Conservation (phyloP, 2,888 invertebrate species). For the Zygogramma bicolorata region DNA sequence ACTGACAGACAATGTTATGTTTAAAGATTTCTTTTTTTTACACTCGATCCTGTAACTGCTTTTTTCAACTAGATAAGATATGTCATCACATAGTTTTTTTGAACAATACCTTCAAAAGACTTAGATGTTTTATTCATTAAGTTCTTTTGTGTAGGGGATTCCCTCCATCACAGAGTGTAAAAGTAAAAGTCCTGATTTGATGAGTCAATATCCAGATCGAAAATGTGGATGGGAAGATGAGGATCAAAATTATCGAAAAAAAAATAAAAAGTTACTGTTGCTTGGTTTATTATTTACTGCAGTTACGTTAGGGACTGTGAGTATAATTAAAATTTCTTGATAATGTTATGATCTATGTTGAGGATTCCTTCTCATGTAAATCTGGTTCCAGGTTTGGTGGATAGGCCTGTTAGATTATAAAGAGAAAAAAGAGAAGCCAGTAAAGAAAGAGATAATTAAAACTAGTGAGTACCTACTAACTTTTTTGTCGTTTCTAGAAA, state of each 20-base stretch:
- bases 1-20: no score
- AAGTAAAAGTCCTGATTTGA: slow-evolving; percentile 48
- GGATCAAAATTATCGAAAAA: slow-evolving; percentile 41
- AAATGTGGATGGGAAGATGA: slow-evolving; percentile 47
- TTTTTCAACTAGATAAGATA: no score
- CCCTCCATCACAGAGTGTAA: slow-evolving; percentile 50
- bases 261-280: slow-evolving; percentile 49
- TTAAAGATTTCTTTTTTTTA: no score
- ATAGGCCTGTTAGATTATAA: slow-evolving; percentile 29
- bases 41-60: no score
- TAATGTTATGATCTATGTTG: background rate
- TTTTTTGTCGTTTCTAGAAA: background rate
- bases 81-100: no score
- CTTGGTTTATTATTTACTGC: slow-evolving; percentile 57
- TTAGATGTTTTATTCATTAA: no score
- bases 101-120: no score
- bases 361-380: background rate
- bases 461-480: slow-evolving; percentile 7
- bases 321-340: slow-evolving; percentile 32
- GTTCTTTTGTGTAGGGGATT: slow-evolving; percentile 48
- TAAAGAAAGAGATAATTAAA: slow-evolving; percentile 11
- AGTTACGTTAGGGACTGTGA: slow-evolving; percentile 57
- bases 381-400: slow-evolving; percentile 37
- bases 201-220: slow-evolving; percentile 50
- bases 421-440: background rate